Percentiles rank a stretch among this genome's conserved stretches.
These are phyloP conservation scores for Cladorhizidae sp. DNA, from an alignment of 37 sponge, comb jelly and placozoan species.

Conservation along the genomic window DNA sequence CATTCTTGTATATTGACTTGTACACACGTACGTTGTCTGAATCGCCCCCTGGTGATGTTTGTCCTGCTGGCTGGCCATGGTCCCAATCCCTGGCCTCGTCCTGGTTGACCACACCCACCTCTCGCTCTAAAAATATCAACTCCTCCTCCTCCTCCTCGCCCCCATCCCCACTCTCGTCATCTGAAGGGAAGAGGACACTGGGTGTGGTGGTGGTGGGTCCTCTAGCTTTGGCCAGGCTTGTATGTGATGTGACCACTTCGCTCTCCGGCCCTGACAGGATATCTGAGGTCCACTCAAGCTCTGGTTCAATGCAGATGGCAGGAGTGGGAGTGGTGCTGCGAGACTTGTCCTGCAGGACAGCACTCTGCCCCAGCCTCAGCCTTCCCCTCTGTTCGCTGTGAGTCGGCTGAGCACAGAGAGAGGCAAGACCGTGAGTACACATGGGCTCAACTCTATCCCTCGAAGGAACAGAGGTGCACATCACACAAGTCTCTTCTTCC, in stretches of 20 bases:
- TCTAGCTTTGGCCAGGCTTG: slow-evolving; percentile 12
- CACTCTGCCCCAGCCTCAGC: neutral
- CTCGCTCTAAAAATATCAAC: too few species aligned
- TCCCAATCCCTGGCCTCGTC: slow-evolving; percentile 1
- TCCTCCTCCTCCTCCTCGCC: too few species aligned
- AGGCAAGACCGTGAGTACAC: too few species aligned
- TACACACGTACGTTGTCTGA: slow-evolving; percentile 1
- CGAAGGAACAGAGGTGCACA: too few species aligned
- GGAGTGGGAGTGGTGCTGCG: slow-evolving; percentile 28
- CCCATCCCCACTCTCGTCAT: slow-evolving; percentile 43
- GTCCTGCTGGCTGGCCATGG: neutral
- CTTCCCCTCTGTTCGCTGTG: neutral
- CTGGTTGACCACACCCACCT: neutral
- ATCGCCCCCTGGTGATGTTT: neutral
- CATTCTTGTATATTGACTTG: neutral
- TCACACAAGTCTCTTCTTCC: too few species aligned
- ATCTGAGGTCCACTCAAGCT: slow-evolving; percentile 35
- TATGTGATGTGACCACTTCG: slow-evolving; percentile 41
- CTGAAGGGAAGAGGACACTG: slow-evolving; percentile 17
- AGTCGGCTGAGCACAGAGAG: too few species aligned
- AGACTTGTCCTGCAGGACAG: too few species aligned
- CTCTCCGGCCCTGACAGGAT: slow-evolving; percentile 1
- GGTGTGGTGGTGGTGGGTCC: slow-evolving; percentile 12
- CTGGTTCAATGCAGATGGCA: slow-evolving; percentile 49
- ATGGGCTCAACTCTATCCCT: too few species aligned